phyloP scores from a whole-genome alignment of 2,113 vertebrate genomes.

The Arothron firmamentum region DNA sequence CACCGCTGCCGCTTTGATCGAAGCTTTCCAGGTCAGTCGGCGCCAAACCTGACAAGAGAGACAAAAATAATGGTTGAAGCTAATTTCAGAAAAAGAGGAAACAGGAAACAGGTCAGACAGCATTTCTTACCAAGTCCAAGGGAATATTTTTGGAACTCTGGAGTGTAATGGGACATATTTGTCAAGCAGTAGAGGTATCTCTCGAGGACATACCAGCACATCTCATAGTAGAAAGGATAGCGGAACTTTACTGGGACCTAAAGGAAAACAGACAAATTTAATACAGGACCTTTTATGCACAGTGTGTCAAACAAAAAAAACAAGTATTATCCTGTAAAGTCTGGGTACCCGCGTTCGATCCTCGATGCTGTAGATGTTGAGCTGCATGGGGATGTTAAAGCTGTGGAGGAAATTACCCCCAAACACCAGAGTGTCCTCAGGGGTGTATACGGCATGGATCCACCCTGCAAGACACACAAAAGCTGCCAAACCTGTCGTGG shows the following conservation, averaged over 20 bases:
- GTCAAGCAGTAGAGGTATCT: constrained; percentile 95
- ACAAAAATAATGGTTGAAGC: not conserved
- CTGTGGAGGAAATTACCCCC: constrained; percentile 98
- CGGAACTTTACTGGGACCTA: constrained; percentile 97
- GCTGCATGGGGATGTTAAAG: constrained; percentile 99
- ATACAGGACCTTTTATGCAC: not conserved
- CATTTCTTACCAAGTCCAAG: constrained; percentile 86
- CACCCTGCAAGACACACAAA: constrained; percentile 76
- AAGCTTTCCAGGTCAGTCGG: constrained; percentile 52
- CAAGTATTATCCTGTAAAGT: not conserved
- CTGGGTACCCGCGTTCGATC: constrained; percentile 89
- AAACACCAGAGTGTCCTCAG: constrained; percentile 93
- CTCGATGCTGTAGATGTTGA: constrained; percentile 95
- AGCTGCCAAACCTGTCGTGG: not conserved
- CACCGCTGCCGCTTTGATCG: constrained; percentile 32
- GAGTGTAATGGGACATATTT: constrained; percentile 87
- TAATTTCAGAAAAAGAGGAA: not conserved
- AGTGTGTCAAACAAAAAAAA: not conserved
- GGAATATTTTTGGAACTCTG: constrained; percentile 94
- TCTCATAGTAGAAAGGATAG: constrained; percentile 98
- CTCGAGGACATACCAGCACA: constrained; percentile 98
- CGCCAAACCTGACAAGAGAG: constrained; percentile 61
- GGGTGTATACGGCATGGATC: constrained; percentile 98
- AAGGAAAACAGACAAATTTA: constrained; percentile 7
- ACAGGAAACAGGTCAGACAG: not conserved